Conservation (phyloP, 2,888 invertebrate species). For the Hedychridium roseum region DNA sequence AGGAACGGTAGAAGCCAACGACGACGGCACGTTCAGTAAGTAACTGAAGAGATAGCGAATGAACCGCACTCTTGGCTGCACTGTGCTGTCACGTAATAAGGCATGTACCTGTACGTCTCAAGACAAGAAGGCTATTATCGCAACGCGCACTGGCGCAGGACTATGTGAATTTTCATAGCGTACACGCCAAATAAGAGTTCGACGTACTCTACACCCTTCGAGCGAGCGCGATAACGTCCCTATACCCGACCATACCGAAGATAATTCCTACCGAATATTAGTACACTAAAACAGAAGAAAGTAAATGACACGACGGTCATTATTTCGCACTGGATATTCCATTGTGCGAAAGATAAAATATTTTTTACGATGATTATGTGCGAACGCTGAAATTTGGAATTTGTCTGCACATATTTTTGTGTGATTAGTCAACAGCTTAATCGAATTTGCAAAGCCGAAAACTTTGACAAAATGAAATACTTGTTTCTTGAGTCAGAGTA, state of each 20-base stretch:
- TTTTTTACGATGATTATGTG: no score
- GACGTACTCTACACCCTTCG: neutral
- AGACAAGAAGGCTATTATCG: constrained; percentile 56
- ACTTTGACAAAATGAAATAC: no score
- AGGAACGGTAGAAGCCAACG: no score
- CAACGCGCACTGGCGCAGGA: constrained; percentile 50
- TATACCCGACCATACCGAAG: neutral
- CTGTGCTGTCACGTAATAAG: constrained; percentile 52
- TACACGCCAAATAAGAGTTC: neutral
- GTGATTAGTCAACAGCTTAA: no score
- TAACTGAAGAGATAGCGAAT: constrained; percentile 56
- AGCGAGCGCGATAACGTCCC: neutral
- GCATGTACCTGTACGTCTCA: constrained; percentile 38
- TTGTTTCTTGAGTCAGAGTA: no score
- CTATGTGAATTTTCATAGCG: constrained; percentile 38
- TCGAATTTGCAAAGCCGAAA: no score
- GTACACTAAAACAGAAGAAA: neutral
- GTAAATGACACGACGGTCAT: neutral
- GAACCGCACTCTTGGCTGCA: constrained; percentile 23
- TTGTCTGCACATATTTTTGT: no score
- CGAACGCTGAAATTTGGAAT: no score
- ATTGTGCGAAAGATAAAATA: no score
- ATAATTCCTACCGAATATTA: neutral
- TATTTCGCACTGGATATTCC: no score
- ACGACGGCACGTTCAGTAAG: constrained; percentile 46